phyloP scores from a whole-genome alignment of 2,888 invertebrate species.

The Pinctada fucata region DNA sequence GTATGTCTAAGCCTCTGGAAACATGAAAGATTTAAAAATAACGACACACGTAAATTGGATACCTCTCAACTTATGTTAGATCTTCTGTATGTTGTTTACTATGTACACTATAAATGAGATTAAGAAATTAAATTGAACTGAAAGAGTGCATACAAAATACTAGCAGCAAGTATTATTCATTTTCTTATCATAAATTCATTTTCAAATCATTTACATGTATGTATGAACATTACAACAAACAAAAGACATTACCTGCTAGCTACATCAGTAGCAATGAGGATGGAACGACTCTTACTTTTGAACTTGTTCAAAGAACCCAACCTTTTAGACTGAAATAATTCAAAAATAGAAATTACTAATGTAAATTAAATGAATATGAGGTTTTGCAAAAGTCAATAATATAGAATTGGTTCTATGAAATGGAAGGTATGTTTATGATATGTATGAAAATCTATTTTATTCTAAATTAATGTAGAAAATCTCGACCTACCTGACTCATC shows the following conservation, averaged over 20 bases:
- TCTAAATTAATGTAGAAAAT: not conserved
- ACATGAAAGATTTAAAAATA: not conserved
- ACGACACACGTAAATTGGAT: too few species aligned
- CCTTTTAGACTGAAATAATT: slow-evolving; percentile 85
- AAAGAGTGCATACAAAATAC: not conserved
- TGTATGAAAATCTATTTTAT: not conserved
- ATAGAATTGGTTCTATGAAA: not conserved
- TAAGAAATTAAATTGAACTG: too few species aligned
- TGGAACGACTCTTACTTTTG: slow-evolving; percentile 93
- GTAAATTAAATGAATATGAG: not conserved
- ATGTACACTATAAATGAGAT: too few species aligned
- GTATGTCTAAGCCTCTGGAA: slow-evolving; percentile 95
- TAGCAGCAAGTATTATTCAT: not conserved
- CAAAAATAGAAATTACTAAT: slow-evolving; percentile 3
- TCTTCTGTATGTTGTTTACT: too few species aligned
- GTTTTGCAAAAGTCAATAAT: not conserved
- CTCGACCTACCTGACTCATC: slow-evolving; percentile 87
- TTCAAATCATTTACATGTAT: not conserved
- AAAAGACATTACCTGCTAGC: slow-evolving; percentile 86
- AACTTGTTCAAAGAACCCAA: slow-evolving; percentile 97
- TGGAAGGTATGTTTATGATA: not conserved
- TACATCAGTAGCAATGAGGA: slow-evolving; percentile 98
- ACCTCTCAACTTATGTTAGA: too few species aligned
- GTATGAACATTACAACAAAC: not conserved
- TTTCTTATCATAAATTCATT: not conserved